Evolutionary conservation across 2,797 vertebrate genomes (phyloP), one percentile per base, ranked within the genome.

Genomic region (Halcyon leucocephala): DNA sequence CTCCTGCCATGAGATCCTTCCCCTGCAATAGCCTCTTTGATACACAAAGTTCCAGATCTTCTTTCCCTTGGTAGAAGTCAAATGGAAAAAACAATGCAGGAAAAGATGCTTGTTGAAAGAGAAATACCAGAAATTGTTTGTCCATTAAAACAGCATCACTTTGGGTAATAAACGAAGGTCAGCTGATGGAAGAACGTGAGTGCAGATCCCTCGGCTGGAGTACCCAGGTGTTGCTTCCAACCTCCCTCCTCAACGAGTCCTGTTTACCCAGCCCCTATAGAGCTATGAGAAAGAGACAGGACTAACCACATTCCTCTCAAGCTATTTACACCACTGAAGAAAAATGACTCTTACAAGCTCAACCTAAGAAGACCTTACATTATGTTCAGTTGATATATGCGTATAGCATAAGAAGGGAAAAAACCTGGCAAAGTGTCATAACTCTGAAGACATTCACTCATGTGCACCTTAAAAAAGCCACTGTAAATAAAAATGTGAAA

Each of bases 291-390:
- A 70, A 86, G 71, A 89, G 92, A 87, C 93, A 93, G 81, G 95
- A 91, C 83, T 70, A 77, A 92, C 65, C 0, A 73, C 96, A 95
- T 97, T 97, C 92, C 93, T 95, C 61, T 57, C 57, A 77, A 73
- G 57, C 48, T 87, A 94, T 83, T 93, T 91, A 87, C 49, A 86
- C 57, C 74, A 65, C 46, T 57, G 61, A 94, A 91, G 19, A 42
- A 91, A 78, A 81, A 87, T 89, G 24, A 14, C 24, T 81, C 67
- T 89, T 80, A 66, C 21, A 82, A 81, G 52, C 29, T 88, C 69
- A 92, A 29, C 24, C 69, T 74, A 93, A 74, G 69, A 92, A 46
- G 54, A 93, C 35, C 15, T 85, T 72, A 78, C 10, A 10, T 65
- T 77, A 70, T 72, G 90, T 91, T 89, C 65, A 81, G 72, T 69